These are phyloP conservation scores for Uloborus diversus DNA, from an alignment of 1,140 invertebrate species.

Conservation along the genomic window DNA sequence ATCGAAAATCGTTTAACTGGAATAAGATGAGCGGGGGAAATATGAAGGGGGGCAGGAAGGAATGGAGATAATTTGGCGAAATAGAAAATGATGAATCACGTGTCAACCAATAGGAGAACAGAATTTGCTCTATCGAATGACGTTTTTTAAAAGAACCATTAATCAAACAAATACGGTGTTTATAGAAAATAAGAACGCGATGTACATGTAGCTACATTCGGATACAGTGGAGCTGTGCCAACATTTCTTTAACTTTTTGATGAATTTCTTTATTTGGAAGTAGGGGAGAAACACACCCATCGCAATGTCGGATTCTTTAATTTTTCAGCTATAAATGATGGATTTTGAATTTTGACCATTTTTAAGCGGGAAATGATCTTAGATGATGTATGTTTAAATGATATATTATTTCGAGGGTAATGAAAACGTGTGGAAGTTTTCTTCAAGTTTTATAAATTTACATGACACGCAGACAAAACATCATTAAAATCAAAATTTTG, in stretches of 20 bases:
- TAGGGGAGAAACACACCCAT: too few species aligned
- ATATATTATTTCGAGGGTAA: too few species aligned
- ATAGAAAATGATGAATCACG: conserved; percentile 54
- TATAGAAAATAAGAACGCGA: conserved; percentile 34
- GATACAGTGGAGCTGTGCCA: conserved; percentile 29
- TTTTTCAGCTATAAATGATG: too few species aligned
- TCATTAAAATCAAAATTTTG: too few species aligned
- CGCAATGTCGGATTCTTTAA: too few species aligned
- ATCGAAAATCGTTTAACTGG: conserved; percentile 17
- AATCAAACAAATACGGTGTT: conserved; percentile 53
- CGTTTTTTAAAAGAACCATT: conserved; percentile 54
- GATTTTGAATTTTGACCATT: too few species aligned
- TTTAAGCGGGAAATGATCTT: too few species aligned
- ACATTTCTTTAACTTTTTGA: neutral
- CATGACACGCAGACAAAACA: too few species aligned
- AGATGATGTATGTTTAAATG: too few species aligned
- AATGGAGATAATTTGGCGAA: conserved; percentile 51
- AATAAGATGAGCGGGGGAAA: conserved; percentile 9
- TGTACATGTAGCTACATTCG: conserved; percentile 26
- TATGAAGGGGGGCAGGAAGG: neutral
- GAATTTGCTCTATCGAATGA: conserved; percentile 48
- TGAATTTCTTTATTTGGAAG: conserved; percentile 36
- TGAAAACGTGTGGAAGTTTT: too few species aligned
- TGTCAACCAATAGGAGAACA: conserved; percentile 48
- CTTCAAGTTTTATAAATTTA: too few species aligned